Evolutionary conservation across 2,888 invertebrate species (phyloP), one percentile per base, ranked within the genome.

Genomic region (Mythimna vitellina): DNA sequence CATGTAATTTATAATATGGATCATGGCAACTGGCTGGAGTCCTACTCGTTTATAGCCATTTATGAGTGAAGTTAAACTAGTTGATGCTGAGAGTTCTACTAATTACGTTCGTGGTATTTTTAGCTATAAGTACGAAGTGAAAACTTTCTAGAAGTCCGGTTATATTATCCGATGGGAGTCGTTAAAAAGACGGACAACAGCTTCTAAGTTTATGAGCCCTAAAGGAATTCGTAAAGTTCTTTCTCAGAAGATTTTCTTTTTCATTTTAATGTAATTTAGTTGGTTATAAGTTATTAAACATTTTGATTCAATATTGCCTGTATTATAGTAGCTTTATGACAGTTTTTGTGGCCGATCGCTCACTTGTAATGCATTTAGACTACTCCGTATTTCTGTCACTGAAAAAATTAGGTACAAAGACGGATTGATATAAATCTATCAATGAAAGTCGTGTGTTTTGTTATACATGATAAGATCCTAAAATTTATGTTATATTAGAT

Each of bases 1-100:
- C 83, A 85, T 86, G 88, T 89, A 88, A 89, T 87, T 86, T 88
- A 86, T 86, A 85, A 77, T 72, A 81, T 66, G 83, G 82, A 82
- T 78, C 80, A 49, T 70, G 62, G 78, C 66, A 70, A 82, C 83
- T 46, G 69, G 63, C 25, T 66, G 22, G 4, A 69, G n/a, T 54
- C 51, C 38, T 10, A 57, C 56, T 69, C 80, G 69, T 80, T 80
- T 74, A 78, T 56, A 53, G 46, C 51, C 56, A 60, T 82, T 78
- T 82, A 72, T 53, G 38, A 42, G 72, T 32, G 53, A 63, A 60
- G 73, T 71, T 56, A 20, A 66, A 38, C 56, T 70, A 22, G 54
- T 65, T 56, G 61, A 60, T 46, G 61, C 76, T 35, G 14, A 78
- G 66, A 78, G 73, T 65, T 78, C 25, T 62, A n/a, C 79, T 78